These are phyloP conservation scores for Chelonus insularis DNA, from an alignment of 1,140 invertebrate genomes.

Conservation along the genomic window DNA sequence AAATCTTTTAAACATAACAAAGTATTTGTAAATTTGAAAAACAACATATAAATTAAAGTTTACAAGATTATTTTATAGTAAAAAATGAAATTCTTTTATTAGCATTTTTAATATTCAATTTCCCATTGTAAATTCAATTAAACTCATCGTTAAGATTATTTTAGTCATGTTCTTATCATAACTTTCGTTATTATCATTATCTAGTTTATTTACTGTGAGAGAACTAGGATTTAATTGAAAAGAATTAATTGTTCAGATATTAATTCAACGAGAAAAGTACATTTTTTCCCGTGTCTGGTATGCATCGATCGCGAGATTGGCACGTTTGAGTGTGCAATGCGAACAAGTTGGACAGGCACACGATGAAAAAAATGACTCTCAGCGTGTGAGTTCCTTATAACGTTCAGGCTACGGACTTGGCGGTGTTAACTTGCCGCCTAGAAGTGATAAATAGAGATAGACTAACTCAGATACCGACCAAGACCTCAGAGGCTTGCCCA, in stretches of 20 bases:
- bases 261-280: not conserved
- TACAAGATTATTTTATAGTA: too few species aligned
- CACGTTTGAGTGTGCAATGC: conserved; percentile 1
- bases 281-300: conserved; percentile 19
- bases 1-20: too few species aligned
- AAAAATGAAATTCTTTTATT: too few species aligned
- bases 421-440: conserved; percentile 31
- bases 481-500: conserved; percentile 36
- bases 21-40: too few species aligned
- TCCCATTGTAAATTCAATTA: too few species aligned
- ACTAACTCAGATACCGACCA: conserved; percentile 38
- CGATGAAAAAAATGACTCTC: not conserved
- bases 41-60: too few species aligned
- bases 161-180: too few species aligned
- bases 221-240: too few species aligned
- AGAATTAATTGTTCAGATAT: not conserved
- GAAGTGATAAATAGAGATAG: conserved; percentile 55
- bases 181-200: too few species aligned
- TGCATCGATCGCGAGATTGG: conserved; percentile 11
- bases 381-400: conserved; percentile 12
- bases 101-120: too few species aligned
- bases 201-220: too few species aligned
- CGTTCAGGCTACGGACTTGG: not conserved
- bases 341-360: not conserved
- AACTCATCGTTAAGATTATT: too few species aligned